Conservation (phyloP, 92 coral and sea anemone genomes). For the Palythoa grandiflora region DNA sequence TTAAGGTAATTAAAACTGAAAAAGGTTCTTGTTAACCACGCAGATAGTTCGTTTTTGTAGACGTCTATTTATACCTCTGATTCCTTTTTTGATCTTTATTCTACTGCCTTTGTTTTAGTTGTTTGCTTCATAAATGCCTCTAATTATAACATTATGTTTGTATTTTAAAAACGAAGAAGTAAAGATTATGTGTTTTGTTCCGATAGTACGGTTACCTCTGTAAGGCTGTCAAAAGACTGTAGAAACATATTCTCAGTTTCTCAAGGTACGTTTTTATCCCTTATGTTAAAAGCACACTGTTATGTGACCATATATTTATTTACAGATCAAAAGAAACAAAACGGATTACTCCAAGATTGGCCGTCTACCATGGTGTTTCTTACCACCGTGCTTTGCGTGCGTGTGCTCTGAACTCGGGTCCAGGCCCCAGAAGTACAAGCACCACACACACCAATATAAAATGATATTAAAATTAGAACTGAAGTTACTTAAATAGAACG, state of each 20-base stretch:
- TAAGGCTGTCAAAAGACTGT: slow-evolving; percentile 92
- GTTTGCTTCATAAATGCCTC: neutral
- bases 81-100: too few species aligned
- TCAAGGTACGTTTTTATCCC: slow-evolving; percentile 72
- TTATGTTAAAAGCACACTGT: neutral
- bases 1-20: too few species aligned
- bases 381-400: too few species aligned
- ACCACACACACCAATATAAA: neutral
- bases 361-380: too few species aligned
- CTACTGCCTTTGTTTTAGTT: neutral
- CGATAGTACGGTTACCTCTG: slow-evolving; percentile 91
- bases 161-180: neutral
- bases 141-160: neutral
- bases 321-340: too few species aligned
- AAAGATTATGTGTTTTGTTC: neutral
- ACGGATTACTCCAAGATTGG: too few species aligned
- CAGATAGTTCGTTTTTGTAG: too few species aligned
- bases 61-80: too few species aligned
- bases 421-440: too few species aligned
- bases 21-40: too few species aligned
- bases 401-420: too few species aligned
- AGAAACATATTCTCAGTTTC: slow-evolving; percentile 93
- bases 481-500: too few species aligned
- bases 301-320: neutral
- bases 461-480: neutral